Evolutionary conservation across 1,140 invertebrate species (phyloP).

Genomic region (Adoxophyes honmai): DNA sequence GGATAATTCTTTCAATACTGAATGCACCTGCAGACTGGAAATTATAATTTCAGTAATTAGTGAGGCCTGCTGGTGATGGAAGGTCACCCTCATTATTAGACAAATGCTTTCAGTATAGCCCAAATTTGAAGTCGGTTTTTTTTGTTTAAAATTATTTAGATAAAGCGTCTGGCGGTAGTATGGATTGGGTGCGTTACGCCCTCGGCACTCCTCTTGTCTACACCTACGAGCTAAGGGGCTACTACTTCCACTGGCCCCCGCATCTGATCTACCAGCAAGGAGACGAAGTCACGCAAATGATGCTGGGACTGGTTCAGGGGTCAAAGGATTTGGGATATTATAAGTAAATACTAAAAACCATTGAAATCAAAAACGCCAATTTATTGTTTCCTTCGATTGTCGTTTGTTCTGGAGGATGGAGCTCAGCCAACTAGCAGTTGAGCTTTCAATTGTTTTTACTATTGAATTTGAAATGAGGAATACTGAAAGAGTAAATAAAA

Average conservation of each 20-base stretch:
- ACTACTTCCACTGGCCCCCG: slow-evolving; percentile 61
- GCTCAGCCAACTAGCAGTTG: neutral
- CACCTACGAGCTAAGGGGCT: slow-evolving; percentile 83
- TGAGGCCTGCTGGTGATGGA: too few species aligned
- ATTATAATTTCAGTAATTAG: too few species aligned
- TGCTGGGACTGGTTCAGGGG: slow-evolving; percentile 48
- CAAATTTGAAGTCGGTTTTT: neutral
- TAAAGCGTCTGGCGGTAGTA: slow-evolving; percentile 78
- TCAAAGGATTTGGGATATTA: slow-evolving; percentile 51
- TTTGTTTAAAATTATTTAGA: slow-evolving; percentile 52
- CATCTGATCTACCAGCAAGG: slow-evolving; percentile 57
- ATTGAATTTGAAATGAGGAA: neutral
- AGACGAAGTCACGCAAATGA: slow-evolving; percentile 63
- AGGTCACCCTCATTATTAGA: too few species aligned
- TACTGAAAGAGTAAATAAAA: too few species aligned
- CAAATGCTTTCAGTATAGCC: too few species aligned
- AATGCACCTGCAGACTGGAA: too few species aligned
- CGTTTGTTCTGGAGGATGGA: neutral
- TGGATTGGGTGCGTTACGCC: slow-evolving; percentile 86
- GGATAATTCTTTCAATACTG: too few species aligned
- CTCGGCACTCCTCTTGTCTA: slow-evolving; percentile 83
- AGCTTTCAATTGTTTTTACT: neutral
- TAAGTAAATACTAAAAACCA: too few species aligned
- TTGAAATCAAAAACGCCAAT: too few species aligned
- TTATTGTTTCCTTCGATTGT: too few species aligned